These are phyloP conservation scores for Neosalanx taihuensis DNA, from an alignment of 2,797 vertebrate genomes.

Conservation along the genomic window DNA sequence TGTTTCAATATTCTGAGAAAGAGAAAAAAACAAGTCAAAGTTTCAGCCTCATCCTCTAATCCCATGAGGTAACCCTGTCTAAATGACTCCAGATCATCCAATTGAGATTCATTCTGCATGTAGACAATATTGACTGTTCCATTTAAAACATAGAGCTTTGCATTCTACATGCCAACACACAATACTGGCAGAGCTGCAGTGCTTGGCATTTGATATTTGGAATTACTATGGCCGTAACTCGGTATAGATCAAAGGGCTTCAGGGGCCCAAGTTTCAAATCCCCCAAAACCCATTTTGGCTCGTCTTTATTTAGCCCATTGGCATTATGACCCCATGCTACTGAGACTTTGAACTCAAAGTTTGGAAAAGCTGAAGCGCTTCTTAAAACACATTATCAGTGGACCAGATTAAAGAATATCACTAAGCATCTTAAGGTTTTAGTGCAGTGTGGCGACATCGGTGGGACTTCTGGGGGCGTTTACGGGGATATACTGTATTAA, in stretches of 20 bases:
- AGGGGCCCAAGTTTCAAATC: constrained; percentile 76
- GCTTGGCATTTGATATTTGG: constrained; percentile 66
- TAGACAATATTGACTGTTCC: constrained; percentile 39
- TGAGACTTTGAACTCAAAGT: constrained; percentile 81
- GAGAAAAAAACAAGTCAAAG: constrained; percentile 6
- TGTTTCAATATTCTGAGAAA: not conserved
- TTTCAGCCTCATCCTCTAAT: constrained; percentile 8
- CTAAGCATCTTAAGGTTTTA: constrained; percentile 83
- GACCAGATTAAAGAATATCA: constrained; percentile 78
- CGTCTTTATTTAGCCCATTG: constrained; percentile 82
- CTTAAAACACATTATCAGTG: constrained; percentile 84
- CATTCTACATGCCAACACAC: constrained; percentile 42
- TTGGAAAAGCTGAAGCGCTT: constrained; percentile 79
- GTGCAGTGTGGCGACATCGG: constrained; percentile 69
- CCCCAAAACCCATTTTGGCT: constrained; percentile 77
- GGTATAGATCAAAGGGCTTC: constrained; percentile 77
- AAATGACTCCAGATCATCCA: constrained; percentile 18
- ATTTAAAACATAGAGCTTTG: constrained; percentile 25
- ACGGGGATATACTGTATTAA: constrained; percentile 56
- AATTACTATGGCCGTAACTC: constrained; percentile 66
- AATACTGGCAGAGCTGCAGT: constrained; percentile 44
- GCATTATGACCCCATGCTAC: constrained; percentile 80
- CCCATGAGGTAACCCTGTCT: constrained; percentile 23
- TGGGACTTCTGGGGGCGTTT: constrained; percentile 63
- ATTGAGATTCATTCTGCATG: constrained; percentile 31